Evolutionary conservation across 2,888 invertebrate species (phyloP), one percentile per base, ranked within the genome.

Genomic region (Scaptomyza reducta): DNA sequence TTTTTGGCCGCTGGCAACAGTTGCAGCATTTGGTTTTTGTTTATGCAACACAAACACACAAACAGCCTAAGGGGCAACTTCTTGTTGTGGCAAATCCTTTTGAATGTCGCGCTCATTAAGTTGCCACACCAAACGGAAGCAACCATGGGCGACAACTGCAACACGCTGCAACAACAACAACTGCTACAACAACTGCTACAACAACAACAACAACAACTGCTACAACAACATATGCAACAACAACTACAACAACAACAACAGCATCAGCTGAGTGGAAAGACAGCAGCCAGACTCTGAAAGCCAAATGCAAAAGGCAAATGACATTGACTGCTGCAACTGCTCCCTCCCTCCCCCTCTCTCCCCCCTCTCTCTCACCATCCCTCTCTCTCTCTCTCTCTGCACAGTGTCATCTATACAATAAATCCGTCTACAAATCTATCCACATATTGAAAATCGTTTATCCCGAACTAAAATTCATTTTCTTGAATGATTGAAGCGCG

Each of bases 71-170:
- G 73, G 73, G 47, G 72, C 53, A 47, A 59, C 51, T 62, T 59
- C 63, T 55, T 55, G 42, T 41, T 62, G 64, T 47, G 54, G 74
- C 70, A 84, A 81, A 81, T 87, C 87, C 85, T 80, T 77, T 77
- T 59, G 84, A 78, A 54, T 62, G 75, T 70, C 61, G 68, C 54
- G 38, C 74, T 84, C 87, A 87, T 81, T 84, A 81, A 84, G 84
- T 69, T 83, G 84, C 74, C 80, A 77, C 81, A 69, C 87, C 84
- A 87, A 87, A 84, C 84, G 87, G 80, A 81, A 84, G 80, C 73
- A 64, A 61, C 69, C 72, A 72, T 63, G 64, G 62, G 84, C 87
- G 77, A 79, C 77, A 70, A 84, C 70, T 73, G 74, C 80, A 77
- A 22, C 63, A n/a, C n/a, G n/a, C n/a, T n/a, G n/a, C n/a, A 59